Conservation (phyloP, 2,113 vertebrate genomes). For the Carassius auratus region DNA sequence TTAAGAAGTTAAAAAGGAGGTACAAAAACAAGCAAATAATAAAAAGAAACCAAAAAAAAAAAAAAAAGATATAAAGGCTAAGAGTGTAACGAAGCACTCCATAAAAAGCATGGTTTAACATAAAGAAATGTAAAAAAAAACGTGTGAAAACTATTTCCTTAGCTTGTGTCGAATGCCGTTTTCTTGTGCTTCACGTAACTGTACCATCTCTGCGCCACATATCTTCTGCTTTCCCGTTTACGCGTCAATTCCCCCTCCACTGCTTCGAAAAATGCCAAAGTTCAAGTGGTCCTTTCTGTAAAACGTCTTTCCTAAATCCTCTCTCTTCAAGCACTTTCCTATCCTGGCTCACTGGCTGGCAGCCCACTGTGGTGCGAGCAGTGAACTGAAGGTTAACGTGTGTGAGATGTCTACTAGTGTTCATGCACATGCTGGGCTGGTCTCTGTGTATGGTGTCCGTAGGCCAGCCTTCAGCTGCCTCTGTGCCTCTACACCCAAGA, state of each 20-base stretch:
- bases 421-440: conserved; percentile 99
- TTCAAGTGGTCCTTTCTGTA: conserved; percentile 33
- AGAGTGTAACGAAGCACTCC: conserved; percentile 85
- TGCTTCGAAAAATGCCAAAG: conserved; percentile 46
- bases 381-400: conserved; percentile 69
- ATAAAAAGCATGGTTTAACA: conserved; percentile 82
- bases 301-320: neutral
- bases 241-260: conserved; percentile 49
- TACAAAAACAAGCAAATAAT: conserved; percentile 58
- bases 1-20: conserved; percentile 89
- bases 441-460: conserved; percentile 48
- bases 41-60: conserved; percentile 57
- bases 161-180: conserved; percentile 61
- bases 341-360: conserved; percentile 58
- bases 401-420: conserved; percentile 77
- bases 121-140: conserved; percentile 78
- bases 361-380: conserved; percentile 84
- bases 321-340: conserved; percentile 53
- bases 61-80: conserved; percentile 78
- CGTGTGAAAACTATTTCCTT: conserved; percentile 87
- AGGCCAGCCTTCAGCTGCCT: conserved; percentile 35
- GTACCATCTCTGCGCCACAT: conserved; percentile 68
- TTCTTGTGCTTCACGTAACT: conserved; percentile 79
- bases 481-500: conserved; percentile 93
- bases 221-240: conserved; percentile 71